Conservation (phyloP, 2,113 vertebrate species). For the Gorilla gorilla region DNA sequence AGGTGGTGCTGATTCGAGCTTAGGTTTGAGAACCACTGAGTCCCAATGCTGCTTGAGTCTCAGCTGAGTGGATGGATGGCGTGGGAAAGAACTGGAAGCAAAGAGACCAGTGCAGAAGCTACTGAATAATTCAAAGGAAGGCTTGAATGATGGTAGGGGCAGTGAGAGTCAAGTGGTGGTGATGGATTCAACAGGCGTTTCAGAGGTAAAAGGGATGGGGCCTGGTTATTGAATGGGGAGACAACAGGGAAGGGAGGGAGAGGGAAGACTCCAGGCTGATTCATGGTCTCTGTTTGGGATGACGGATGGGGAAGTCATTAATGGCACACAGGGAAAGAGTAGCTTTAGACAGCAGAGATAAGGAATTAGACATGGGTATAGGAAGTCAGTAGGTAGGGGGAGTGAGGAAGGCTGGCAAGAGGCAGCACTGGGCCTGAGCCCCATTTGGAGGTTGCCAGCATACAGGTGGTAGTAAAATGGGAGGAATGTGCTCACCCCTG, state of each 20-base stretch:
- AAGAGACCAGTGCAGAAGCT: background rate
- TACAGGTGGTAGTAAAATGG: background rate
- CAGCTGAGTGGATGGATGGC: background rate
- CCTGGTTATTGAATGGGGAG: background rate
- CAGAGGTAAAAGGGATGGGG: background rate
- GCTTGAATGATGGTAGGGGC: background rate
- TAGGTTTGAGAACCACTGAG: background rate
- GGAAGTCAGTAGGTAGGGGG: background rate
- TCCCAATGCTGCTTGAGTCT: background rate
- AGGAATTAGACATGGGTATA: rapidly evolving
- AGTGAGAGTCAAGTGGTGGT: rapidly evolving
- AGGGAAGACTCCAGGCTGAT: background rate
- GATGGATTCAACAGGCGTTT: background rate
- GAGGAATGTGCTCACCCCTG: background rate
- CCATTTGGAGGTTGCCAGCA: rapidly evolving
- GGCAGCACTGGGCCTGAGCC: background rate
- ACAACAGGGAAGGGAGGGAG: background rate
- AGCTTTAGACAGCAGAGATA: background rate
- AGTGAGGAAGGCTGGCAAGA: background rate
- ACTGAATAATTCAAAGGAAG: background rate
- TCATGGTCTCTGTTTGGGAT: background rate
- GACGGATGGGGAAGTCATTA: background rate
- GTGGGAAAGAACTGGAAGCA: background rate
- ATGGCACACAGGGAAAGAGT: background rate
- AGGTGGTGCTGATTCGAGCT: background rate